Conservation (phyloP, 2,113 vertebrate species). For the Hucho hucho region DNA sequence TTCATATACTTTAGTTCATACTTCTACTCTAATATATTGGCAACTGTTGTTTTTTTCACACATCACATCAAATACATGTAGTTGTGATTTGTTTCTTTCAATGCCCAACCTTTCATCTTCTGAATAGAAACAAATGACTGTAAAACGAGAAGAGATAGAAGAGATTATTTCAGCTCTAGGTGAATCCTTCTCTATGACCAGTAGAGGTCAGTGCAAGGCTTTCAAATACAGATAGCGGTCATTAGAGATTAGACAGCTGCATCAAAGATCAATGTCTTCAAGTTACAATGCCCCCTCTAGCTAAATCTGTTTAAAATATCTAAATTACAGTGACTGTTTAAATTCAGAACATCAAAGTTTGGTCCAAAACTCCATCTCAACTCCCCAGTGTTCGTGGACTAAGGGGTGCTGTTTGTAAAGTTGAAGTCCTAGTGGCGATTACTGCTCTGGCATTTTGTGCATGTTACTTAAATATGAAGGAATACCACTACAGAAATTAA, state of each 20-base stretch:
- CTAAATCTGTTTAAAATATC: slow-evolving; percentile 17
- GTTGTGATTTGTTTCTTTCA: neutral
- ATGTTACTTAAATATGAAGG: slow-evolving; percentile 62
- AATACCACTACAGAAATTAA: slow-evolving; percentile 52
- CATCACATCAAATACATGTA: neutral
- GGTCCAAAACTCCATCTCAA: neutral
- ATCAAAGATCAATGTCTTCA: slow-evolving; percentile 60
- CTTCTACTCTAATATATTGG: slow-evolving; percentile 7
- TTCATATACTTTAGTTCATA: slow-evolving; percentile 1
- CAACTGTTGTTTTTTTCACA: neutral
- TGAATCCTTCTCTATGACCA: slow-evolving; percentile 50
- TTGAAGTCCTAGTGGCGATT: slow-evolving; percentile 29
- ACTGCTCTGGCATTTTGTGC: slow-evolving; percentile 60
- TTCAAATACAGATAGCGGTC: slow-evolving; percentile 26
- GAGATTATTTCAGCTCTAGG: neutral
- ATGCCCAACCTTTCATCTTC: neutral
- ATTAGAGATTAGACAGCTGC: slow-evolving; percentile 42
- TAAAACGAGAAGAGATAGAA: neutral
- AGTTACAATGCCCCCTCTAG: slow-evolving; percentile 19
- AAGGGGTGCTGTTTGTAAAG: neutral
- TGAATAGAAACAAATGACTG: neutral
- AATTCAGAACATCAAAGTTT: neutral
- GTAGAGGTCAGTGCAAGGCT: slow-evolving; percentile 61
- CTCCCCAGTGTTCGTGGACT: neutral
- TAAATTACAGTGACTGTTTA: neutral